Evolutionary conservation across 2,113 vertebrate genomes (phyloP), one percentile per base, ranked within the genome.

Genomic region (Daphoenositta chrysoptera): DNA sequence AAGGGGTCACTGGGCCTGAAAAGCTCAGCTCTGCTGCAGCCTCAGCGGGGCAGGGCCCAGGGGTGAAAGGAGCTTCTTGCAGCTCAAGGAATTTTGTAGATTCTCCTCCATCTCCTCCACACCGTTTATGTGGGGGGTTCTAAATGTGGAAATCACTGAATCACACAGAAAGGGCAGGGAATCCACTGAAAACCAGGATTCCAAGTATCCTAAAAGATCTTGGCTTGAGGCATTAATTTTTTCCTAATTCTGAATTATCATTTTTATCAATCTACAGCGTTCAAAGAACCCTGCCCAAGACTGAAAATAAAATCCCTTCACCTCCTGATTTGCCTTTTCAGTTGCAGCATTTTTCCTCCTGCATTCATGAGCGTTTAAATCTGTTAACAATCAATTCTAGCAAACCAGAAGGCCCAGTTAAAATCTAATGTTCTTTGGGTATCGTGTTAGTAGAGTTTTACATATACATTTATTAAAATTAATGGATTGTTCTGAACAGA

Each of bases 31-130:
- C 45, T 78, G 80, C 86, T 86, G 45, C 60, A 45, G 47, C 12
- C 47, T 5, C 66, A 30, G 63, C 15, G 3, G 56, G 20, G 48
- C 58, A 53, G 27, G 27, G 13, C 24, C 33, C 4, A 0, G 18
- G 56, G 2, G 28, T n/a, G 48, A 45, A 60, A 86, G 71, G 48
- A 75, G 48, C 14, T 30, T 23, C 20, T 13, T 87, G 57, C 35
- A 27, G 37, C 50, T 78, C 56, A 27, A 81, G 26, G 15, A 3
- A 30, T 48, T 80, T 11, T 44, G 64, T 30, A 70, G 75, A 40
- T 83, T 95, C 83, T 94, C 72, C 85, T 94, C 90, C 90, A 92
- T 77, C n/a, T 26, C n/a, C n/a, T 60, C 57, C 35, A 12, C 12
- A 17, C 16, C 6, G 0, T 33, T 42, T 13, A 33, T 0, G 0